Conservation (phyloP, 2,888 invertebrate genomes). For the Thymelicus acteon region DNA sequence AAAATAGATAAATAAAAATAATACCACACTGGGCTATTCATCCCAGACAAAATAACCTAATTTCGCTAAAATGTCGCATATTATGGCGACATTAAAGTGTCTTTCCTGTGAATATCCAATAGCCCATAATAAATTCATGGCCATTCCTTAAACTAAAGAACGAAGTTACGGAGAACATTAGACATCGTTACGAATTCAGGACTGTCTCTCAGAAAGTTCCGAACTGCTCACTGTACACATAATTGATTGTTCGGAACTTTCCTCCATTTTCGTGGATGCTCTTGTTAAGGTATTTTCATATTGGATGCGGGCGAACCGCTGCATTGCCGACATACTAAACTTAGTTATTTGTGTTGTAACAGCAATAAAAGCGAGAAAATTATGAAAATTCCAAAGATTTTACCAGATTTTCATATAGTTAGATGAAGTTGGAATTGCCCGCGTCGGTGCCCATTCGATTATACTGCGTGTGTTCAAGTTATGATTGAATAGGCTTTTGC, state of each 20-base stretch:
- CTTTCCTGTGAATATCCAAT: neutral
- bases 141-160: constrained; percentile 16
- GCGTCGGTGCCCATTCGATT: too few relatives aligned
- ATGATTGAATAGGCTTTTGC: too few relatives aligned
- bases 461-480: too few relatives aligned
- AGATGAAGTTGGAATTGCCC: too few relatives aligned
- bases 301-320: constrained; percentile 24
- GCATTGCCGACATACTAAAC: constrained; percentile 24
- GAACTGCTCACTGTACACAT: constrained; percentile 50
- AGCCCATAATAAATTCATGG: constrained; percentile 4
- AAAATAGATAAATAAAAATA: too few relatives aligned
- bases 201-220: constrained; percentile 21
- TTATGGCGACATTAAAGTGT: too few relatives aligned
- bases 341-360: neutral
- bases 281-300: constrained; percentile 33
- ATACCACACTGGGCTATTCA: too few relatives aligned
- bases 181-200: constrained; percentile 30
- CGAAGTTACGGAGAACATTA: neutral
- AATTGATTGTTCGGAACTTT: constrained; percentile 62
- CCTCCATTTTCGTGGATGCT: constrained; percentile 51
- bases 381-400: neutral
- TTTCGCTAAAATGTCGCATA: too few relatives aligned
- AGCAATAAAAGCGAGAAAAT: neutral
- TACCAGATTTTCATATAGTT: neutral
- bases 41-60: too few relatives aligned